These are phyloP conservation scores for Cerceris ruficornis DNA, from an alignment of 2,888 invertebrate species.

Conservation along the genomic window DNA sequence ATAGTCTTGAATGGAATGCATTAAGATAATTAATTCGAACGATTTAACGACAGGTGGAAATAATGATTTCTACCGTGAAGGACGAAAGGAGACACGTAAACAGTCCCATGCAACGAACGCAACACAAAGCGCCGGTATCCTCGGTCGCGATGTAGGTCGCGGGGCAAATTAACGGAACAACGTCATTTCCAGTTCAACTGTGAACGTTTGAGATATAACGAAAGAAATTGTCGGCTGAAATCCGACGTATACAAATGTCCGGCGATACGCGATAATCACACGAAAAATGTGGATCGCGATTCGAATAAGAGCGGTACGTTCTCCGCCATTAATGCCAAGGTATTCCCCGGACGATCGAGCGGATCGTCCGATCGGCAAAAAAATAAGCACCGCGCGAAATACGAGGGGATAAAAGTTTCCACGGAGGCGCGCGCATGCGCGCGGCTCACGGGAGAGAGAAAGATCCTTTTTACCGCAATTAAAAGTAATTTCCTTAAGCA, in stretches of 20 bases:
- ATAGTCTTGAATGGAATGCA: too few species aligned
- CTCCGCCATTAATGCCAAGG: not conserved
- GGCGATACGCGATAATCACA: not conserved
- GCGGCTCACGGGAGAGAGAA: not conserved
- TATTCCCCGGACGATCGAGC: not conserved
- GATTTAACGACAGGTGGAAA: too few species aligned
- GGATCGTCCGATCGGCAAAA: not conserved
- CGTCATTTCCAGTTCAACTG: slow-evolving; percentile 1
- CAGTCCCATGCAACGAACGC: slow-evolving; percentile 16
- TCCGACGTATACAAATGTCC: not conserved
- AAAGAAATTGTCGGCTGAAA: slow-evolving; percentile 2
- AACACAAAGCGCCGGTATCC: not conserved
- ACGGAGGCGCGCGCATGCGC: not conserved
- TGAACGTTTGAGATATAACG: not conserved
- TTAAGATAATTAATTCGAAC: too few species aligned
- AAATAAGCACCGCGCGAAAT: not conserved
- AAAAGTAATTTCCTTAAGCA: slow-evolving; percentile 59
- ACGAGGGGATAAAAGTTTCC: slow-evolving; percentile 1
- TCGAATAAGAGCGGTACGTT: not conserved
- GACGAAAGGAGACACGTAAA: not conserved
- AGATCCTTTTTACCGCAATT: slow-evolving; percentile 41
- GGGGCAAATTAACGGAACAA: slow-evolving; percentile 15
- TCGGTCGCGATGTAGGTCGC: slow-evolving; percentile 14
- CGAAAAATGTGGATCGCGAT: not conserved
- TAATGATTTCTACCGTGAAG: not conserved